These are phyloP conservation scores for Pycnonotus jocosus DNA, from an alignment of 2,113 vertebrate genomes.

Conservation along the genomic window DNA sequence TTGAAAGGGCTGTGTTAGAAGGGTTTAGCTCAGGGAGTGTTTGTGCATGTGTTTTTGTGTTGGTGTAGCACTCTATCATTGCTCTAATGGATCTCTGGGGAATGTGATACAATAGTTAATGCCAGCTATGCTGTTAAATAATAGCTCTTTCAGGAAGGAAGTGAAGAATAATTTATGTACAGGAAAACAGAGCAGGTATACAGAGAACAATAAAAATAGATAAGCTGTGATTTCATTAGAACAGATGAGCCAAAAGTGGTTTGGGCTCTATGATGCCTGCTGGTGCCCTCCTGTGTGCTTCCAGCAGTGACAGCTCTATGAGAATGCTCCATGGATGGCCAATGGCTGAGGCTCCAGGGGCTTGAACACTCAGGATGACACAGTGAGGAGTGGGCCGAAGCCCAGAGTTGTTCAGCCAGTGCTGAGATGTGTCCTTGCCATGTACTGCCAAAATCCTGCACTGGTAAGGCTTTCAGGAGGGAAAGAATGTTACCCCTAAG, in stretches of 20 bases:
- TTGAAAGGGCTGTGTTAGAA: neutral
- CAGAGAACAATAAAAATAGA: constrained; percentile 10
- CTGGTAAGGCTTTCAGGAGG: neutral
- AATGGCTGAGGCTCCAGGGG: neutral
- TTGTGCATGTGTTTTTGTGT: neutral
- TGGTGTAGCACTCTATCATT: neutral
- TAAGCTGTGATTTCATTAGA: constrained; percentile 23
- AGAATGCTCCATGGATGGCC: neutral
- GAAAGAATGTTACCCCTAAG: neutral
- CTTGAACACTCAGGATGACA: neutral
- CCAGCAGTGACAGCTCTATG: neutral
- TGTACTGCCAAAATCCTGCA: neutral
- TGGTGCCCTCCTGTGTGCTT: neutral
- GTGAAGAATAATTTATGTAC: constrained; percentile 48
- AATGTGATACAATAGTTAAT: constrained; percentile 10
- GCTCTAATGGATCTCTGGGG: constrained; percentile 17
- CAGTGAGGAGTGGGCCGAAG: neutral
- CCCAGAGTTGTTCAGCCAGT: accelerated
- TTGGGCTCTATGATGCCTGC: neutral
- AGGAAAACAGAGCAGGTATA: constrained; percentile 21
- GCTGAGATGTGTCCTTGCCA: neutral
- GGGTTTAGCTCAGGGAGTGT: neutral
- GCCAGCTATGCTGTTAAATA: constrained; percentile 24
- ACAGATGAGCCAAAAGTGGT: neutral
- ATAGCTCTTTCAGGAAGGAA: constrained; percentile 48